Evolutionary conservation across 2,113 vertebrate species (phyloP).

Genomic region (Natator depressus): DNA sequence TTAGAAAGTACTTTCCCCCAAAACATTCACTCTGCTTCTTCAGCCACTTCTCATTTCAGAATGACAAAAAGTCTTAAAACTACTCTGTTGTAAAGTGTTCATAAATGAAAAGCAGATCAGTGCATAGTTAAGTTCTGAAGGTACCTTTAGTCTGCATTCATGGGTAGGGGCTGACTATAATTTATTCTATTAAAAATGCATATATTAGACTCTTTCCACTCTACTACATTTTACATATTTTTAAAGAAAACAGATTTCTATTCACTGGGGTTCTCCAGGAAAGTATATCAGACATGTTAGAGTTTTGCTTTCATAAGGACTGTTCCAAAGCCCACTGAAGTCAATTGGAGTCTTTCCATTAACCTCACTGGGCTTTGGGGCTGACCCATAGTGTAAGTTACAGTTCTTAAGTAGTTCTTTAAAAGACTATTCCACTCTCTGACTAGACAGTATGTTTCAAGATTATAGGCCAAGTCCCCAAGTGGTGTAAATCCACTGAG

Average conservation of each 20-base stretch:
- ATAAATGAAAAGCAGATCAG: slow-evolving; percentile 31
- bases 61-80: not conserved
- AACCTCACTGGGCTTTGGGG: not conserved
- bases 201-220: slow-evolving; percentile 37
- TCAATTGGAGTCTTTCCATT: not conserved
- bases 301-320: not conserved
- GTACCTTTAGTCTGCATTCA: not conserved
- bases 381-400: not conserved
- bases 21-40: not conserved
- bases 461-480: not conserved
- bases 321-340: not conserved
- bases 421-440: not conserved
- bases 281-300: slow-evolving; percentile 36
- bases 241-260: slow-evolving; percentile 57
- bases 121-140: not conserved
- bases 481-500: not conserved
- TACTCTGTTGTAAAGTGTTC: slow-evolving; percentile 1
- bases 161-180: not conserved
- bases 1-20: not conserved
- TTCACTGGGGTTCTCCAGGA: slow-evolving; percentile 10
- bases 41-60: not conserved
- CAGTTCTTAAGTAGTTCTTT: not conserved
- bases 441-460: not conserved
- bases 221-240: slow-evolving; percentile 15
- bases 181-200: slow-evolving; percentile 49